A percentile compares a stretch with the other conserved stretches of the same genome.
phyloP scores from a whole-genome alignment of 2,888 invertebrate genomes.

The Operophtera brumata region DNA sequence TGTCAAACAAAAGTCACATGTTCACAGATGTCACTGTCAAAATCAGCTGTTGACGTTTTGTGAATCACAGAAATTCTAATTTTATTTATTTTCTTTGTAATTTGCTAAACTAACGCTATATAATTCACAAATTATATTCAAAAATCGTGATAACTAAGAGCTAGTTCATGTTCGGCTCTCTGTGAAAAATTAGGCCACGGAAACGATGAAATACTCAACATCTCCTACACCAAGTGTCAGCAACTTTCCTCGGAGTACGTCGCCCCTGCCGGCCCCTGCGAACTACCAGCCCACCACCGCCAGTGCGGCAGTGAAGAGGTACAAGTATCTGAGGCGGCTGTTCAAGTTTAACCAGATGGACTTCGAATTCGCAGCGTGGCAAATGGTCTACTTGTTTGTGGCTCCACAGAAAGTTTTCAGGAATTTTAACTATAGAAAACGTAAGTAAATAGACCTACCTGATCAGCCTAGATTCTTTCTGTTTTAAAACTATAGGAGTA shows the following conservation, averaged over 20 bases:
- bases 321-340: constrained; percentile 91
- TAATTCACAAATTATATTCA: not conserved
- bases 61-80: not conserved
- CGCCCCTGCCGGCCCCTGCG: constrained; percentile 85
- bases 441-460: constrained; percentile 78
- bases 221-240: constrained; percentile 77
- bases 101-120: not conserved
- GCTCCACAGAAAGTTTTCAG: constrained; percentile 98
- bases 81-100: not conserved
- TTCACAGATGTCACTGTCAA: not conserved
- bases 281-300: constrained; percentile 84
- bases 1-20: not conserved
- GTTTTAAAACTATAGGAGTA: too few species aligned
- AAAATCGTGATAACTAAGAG: not conserved
- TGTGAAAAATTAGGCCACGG: not conserved
- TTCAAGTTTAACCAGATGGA: constrained; percentile 98
- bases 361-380: constrained; percentile 99
- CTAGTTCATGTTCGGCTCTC: not conserved
- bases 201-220: constrained; percentile 81
- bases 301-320: constrained; percentile 92
- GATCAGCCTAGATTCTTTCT: not conserved
- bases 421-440: constrained; percentile 98
- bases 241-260: constrained; percentile 80
- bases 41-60: not conserved
- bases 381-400: constrained; percentile 97